Conservation (phyloP, 2,888 invertebrate species). For the Pteria penguin region DNA sequence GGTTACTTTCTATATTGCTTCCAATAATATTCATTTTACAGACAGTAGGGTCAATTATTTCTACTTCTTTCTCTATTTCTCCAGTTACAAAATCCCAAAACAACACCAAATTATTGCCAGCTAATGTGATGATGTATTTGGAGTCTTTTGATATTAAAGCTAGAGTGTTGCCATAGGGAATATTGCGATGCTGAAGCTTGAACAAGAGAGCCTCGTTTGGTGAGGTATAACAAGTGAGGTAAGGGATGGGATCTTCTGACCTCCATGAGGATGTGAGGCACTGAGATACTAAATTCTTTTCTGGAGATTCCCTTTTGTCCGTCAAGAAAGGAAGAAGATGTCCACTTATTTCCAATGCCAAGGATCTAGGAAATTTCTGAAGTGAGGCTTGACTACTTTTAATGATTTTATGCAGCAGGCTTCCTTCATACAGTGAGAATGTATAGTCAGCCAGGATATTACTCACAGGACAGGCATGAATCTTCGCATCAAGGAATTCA, state of each 20-base stretch:
- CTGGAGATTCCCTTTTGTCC: slow-evolving; percentile 41
- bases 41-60: slow-evolving; percentile 36
- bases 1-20: slow-evolving; percentile 39
- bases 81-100: slow-evolving; percentile 62
- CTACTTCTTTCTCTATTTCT: slow-evolving; percentile 53
- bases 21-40: slow-evolving; percentile 59
- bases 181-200: slow-evolving; percentile 81
- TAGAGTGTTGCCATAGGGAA: slow-evolving; percentile 51
- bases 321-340: slow-evolving; percentile 86
- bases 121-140: slow-evolving; percentile 52
- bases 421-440: slow-evolving; percentile 81
- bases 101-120: slow-evolving; percentile 54
- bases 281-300: slow-evolving; percentile 52
- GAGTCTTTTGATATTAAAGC: slow-evolving; percentile 54
- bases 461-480: slow-evolving; percentile 95
- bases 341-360: slow-evolving; percentile 94
- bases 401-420: slow-evolving; percentile 84
- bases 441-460: slow-evolving; percentile 93
- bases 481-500: slow-evolving; percentile 96
- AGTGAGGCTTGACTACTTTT: slow-evolving; percentile 85
- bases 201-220: slow-evolving; percentile 57
- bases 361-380: slow-evolving; percentile 93
- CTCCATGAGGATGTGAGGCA: slow-evolving; percentile 46
- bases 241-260: slow-evolving; percentile 78
- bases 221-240: slow-evolving; percentile 53